Evolutionary conservation across 37 sponge, comb jelly and placozoan genomes (phyloP).

Genomic region (Chondrilla cf. caribensis): DNA sequence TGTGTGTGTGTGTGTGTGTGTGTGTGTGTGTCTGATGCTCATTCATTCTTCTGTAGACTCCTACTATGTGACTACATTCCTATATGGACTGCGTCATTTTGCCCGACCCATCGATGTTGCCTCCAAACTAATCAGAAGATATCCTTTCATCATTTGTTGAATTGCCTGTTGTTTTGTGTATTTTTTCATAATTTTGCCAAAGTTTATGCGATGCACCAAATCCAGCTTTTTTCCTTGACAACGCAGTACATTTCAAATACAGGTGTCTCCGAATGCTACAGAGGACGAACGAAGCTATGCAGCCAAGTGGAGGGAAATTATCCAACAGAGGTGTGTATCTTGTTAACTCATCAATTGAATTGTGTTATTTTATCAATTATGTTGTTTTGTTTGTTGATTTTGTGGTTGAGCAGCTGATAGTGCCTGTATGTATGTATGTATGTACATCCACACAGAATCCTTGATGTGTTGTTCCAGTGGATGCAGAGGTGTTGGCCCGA

Average conservation of each 20-base stretch:
- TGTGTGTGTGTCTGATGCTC: no score
- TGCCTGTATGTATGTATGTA: background rate
- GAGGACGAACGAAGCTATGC: slow-evolving; percentile 64
- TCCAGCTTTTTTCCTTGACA: slow-evolving; percentile 52
- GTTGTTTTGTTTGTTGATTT: background rate
- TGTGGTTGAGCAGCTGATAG: background rate
- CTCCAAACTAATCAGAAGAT: slow-evolving; percentile 51
- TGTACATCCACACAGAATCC: slow-evolving; percentile 30
- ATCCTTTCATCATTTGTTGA: slow-evolving; percentile 35
- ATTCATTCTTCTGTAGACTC: slow-evolving; percentile 30
- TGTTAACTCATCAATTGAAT: no score
- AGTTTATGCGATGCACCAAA: no score
- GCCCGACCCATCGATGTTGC: slow-evolving; percentile 45
- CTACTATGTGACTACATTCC: slow-evolving; percentile 64
- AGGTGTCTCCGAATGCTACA: slow-evolving; percentile 57
- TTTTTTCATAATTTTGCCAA: background rate
- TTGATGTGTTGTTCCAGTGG: slow-evolving; percentile 67
- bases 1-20: no score
- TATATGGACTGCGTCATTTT: slow-evolving; percentile 69
- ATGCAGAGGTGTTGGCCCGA: slow-evolving; percentile 74
- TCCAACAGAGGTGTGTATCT: slow-evolving; percentile 58
- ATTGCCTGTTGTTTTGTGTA: background rate
- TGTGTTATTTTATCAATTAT: background rate
- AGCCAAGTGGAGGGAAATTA: slow-evolving; percentile 75
- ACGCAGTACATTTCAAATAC: slow-evolving; percentile 50